These are phyloP conservation scores for Bombus superbus DNA, from an alignment of 1,140 invertebrate species.

Conservation along the genomic window DNA sequence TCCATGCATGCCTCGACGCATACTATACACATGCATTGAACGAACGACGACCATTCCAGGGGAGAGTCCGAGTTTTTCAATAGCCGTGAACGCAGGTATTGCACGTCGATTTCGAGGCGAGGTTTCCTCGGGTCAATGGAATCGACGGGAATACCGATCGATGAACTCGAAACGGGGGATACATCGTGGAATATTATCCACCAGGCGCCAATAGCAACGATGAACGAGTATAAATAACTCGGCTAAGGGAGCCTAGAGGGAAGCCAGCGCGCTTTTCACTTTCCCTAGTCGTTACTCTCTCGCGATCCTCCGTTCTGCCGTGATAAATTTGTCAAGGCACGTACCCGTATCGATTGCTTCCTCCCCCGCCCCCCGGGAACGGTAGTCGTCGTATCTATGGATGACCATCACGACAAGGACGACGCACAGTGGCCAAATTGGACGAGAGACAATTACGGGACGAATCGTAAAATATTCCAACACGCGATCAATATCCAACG, in stretches of 20 bases:
- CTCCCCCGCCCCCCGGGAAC: slow-evolving; percentile 6
- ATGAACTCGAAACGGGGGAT: slow-evolving; percentile 30
- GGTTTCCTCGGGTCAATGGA: slow-evolving; percentile 35
- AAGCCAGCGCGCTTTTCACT: slow-evolving; percentile 22
- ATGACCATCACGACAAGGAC: neutral
- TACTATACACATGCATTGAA: slow-evolving; percentile 39
- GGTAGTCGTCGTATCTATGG: slow-evolving; percentile 7
- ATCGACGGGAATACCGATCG: slow-evolving; percentile 22
- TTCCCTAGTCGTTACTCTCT: slow-evolving; percentile 30
- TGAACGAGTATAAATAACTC: slow-evolving; percentile 17
- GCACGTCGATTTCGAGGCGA: neutral
- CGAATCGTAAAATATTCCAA: no score
- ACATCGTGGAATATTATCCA: neutral
- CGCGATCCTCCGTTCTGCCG: slow-evolving; percentile 3
- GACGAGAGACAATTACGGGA: no score
- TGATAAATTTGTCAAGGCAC: neutral
- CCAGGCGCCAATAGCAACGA: neutral
- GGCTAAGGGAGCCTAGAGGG: neutral
- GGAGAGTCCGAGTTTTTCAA: neutral
- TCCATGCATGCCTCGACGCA: slow-evolving; percentile 14
- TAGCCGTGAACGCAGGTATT: neutral
- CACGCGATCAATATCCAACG: no score
- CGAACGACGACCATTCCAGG: slow-evolving; percentile 26
- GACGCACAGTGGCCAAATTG: neutral
- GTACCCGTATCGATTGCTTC: no score